Percentiles rank a stretch among this genome's conserved stretches.
phyloP scores from a whole-genome alignment of 2,888 invertebrate species.

The Anarsia innoxiella region DNA sequence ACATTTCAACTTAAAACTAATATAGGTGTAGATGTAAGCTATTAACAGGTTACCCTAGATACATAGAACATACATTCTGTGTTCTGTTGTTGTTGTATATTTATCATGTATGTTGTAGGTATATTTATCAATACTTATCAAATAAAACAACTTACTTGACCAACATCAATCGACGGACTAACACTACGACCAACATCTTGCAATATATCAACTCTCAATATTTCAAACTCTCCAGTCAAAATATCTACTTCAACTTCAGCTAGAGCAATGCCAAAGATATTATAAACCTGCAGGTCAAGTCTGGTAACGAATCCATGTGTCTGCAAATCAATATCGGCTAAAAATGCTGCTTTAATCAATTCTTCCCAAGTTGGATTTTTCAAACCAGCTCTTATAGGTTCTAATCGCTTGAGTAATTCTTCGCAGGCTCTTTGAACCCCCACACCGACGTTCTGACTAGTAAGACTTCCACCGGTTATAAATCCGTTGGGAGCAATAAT shows the following conservation, averaged over 20 bases:
- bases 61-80: too few relatives aligned
- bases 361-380: slow-evolving; percentile 50
- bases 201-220: slow-evolving; percentile 78
- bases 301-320: slow-evolving; percentile 65
- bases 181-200: slow-evolving; percentile 82
- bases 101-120: neutral
- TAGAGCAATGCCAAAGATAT: slow-evolving; percentile 75
- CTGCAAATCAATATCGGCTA: slow-evolving; percentile 68
- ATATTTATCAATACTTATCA: too few relatives aligned
- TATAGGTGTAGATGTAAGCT: too few relatives aligned
- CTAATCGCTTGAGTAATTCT: slow-evolving; percentile 31
- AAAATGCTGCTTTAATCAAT: slow-evolving; percentile 67
- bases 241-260: slow-evolving; percentile 84
- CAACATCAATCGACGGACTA: slow-evolving; percentile 81
- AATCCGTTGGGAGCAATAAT: slow-evolving; percentile 71
- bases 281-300: slow-evolving; percentile 58
- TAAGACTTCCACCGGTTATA: slow-evolving; percentile 75
- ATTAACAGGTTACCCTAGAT: too few relatives aligned
- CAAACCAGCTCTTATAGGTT: slow-evolving; percentile 60
- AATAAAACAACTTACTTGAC: slow-evolving; percentile 77
- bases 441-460: slow-evolving; percentile 57
- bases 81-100: too few relatives aligned
- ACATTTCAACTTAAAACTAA: too few relatives aligned
- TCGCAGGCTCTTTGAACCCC: slow-evolving; percentile 31
- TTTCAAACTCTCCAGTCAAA: slow-evolving; percentile 83